Evolutionary conservation across 1,140 invertebrate species (phyloP), one percentile per base, ranked within the genome.

Genomic region (Cyrtorhinus lividipennis): DNA sequence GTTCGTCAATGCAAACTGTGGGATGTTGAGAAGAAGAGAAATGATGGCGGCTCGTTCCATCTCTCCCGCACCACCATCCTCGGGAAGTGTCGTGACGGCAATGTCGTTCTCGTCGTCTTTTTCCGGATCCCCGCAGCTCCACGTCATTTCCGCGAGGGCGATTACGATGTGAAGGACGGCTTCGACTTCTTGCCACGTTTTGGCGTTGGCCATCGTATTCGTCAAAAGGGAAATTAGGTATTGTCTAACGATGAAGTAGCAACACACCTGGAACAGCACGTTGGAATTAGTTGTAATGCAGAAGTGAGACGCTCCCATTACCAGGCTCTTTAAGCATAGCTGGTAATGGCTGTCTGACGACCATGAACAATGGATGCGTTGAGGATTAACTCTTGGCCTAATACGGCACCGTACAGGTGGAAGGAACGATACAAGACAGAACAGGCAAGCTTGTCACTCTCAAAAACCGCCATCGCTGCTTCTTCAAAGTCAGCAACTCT

Each of bases 171-270:
- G 64, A n/a, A 61, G 48, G 5, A 65, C 64, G 3, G 64, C 53
- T 57, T 65, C 64, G 0, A 61, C 56, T 30, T 65, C 61, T 56
- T 65, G 64, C 64, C 64, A 65, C 2, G 60, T 62, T 22, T 27
- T 12, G 3, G 56, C 64, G 10, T 59, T 27, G 23, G 57, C 12
- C 58, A 65, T 59, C 53, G 61, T 30, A 22, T 61, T 30, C 24
- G 27, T 24, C 18, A 66, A 26, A 27, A 63, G 24, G 22, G 59
- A 18, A 26, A 67, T 59, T 13, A 67, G 18, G 56, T 63, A 57
- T 22, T 65, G 63, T 58, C 62, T 26, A 22, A 63, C 38, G n/a
- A 38, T 61, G 18, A 62, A 46, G 20, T 66, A 64, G 22, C 62
- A 66, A 22, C 59, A 56, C 12, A 67, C 60, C 60, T 65, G 56